Evolutionary conservation across 2,113 vertebrate species (phyloP).

Genomic region (Carettochelys insculpta): DNA sequence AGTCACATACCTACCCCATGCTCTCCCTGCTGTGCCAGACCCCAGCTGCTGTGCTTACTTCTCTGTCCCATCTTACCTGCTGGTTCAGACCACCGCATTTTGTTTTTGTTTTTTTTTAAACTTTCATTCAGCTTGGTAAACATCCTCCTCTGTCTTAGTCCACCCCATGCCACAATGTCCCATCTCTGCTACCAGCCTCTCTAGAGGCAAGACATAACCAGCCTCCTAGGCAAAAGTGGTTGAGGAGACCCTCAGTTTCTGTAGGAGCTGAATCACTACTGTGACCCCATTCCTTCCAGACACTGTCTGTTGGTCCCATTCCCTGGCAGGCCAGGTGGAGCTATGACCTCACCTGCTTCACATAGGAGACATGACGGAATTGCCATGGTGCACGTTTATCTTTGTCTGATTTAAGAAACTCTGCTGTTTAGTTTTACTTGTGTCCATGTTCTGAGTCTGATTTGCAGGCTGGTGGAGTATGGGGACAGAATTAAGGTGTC

Average conservation of each 20-base stretch:
- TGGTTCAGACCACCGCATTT: neutral
- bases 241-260: neutral
- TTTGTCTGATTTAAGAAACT: neutral
- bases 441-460: neutral
- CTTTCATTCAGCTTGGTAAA: neutral
- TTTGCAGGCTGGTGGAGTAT: neutral
- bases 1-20: rapidly evolving
- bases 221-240: rapidly evolving
- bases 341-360: neutral
- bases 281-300: neutral
- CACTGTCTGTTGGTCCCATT: rapidly evolving
- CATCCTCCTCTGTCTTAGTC: neutral
- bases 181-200: rapidly evolving
- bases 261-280: neutral
- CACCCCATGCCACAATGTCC: rapidly evolving
- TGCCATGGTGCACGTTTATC: neutral
- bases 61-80: no score
- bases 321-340: neutral
- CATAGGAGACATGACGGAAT: neutral
- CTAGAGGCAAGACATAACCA: rapidly evolving
- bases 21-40: rapidly evolving
- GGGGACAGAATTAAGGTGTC: neutral
- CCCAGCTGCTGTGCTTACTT: rapidly evolving
- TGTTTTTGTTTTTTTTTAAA: no score
- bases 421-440: neutral